Base-by-base conservation (phyloP, 2,113 vertebrate species). In the Entomyzon cyanotis region DNA sequence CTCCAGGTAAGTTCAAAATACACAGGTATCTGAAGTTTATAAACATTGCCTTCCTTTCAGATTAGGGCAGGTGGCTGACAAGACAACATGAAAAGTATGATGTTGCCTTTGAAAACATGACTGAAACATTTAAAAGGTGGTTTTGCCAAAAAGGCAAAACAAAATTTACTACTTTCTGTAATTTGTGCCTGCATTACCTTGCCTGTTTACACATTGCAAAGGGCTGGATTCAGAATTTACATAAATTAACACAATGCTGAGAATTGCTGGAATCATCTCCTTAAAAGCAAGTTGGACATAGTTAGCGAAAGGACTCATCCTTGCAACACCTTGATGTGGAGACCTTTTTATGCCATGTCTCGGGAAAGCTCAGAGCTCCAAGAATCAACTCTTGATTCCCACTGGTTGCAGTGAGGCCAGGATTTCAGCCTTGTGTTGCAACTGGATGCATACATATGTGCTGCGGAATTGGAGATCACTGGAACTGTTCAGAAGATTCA, bases 1-100 rank as follows among this genome's bases (percentile, higher is more conserved):
- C 89, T 89, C 74, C 15, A 96, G 96, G 97, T 97, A 84, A 35
- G 25, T 77, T 58, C n/a, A 74, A 83, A 68, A 35, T 71, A 49
- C 11, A 24, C 15, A 28, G 24, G 7, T 87, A 30, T 59, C 64
- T 60, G 19, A 58, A 44, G 16, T 73, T 68, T 49, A 77, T 49
- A 77, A 65, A 71, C 28, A 37, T 28, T 53, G 16, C 17, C 13
- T 39, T 62, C 59, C 52, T 84, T 90, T 91, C 31, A 82, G 37
- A 21, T 59, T 33, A 65, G 76, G 44, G 35, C 30, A 79, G 15
- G n/a, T 35, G 63, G 39, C 58, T 56, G 39, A 44, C 21, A 87
- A 56, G 31, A 46, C 22, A 58, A 44, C 39, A 28, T 37, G 31
- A 73, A 63, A 55, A 68, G 52, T 56, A 52, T 6, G 9, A 8